Base-by-base conservation (phyloP, 2,113 vertebrate genomes). In the Mustela nigripes region DNA sequence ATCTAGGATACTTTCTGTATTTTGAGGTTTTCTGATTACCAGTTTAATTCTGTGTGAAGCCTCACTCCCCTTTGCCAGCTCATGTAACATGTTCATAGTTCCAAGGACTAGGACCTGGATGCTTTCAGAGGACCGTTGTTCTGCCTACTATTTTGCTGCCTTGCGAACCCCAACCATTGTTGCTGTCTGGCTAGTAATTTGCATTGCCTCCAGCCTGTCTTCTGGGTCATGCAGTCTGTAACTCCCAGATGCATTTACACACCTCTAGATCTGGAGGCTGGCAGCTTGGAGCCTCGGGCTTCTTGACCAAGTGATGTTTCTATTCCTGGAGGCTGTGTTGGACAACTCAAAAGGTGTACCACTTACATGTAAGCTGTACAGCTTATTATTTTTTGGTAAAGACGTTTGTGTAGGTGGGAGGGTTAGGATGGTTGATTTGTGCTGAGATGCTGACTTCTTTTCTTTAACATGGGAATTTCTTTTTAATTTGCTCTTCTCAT, bases 261-360 rank as follows among this genome's bases (percentile, higher is more conserved):
- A 0, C 31, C 33, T 42, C 22, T 48, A 18, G 3, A 24, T 39
- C 31, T 67, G 11, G 58, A 36, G 36, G 21, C 88, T 9, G 15
- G 31, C n/a, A 28, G 2, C 26, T 21, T 18, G 0, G 18, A 36
- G 31, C n/a, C 33, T 67, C 2, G 2, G 14, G 8, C 31, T 78
- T 36, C 31, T 33, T 14, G n/a, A 56, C 10, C 16, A 8, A 21
- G 31, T 36, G 12, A 22, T 73, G 12, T 65, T 63, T 89, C 62
- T 92, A 15, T n/a, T 53, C 28, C 9, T 24, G 18, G 39, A 24
- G 45, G 28, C 65, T 22, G 18, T 69, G 33, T 36, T 60, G 36
- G 26, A 36, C 28, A 19, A 6, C 33, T 48, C 67, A 58, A 2
- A 33, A 56, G 63, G 19, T 58, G 31, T 0, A 5, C 50, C 0